Evolutionary conservation across 2,797 vertebrate species (phyloP).

Genomic region (Graptemys geographica): DNA sequence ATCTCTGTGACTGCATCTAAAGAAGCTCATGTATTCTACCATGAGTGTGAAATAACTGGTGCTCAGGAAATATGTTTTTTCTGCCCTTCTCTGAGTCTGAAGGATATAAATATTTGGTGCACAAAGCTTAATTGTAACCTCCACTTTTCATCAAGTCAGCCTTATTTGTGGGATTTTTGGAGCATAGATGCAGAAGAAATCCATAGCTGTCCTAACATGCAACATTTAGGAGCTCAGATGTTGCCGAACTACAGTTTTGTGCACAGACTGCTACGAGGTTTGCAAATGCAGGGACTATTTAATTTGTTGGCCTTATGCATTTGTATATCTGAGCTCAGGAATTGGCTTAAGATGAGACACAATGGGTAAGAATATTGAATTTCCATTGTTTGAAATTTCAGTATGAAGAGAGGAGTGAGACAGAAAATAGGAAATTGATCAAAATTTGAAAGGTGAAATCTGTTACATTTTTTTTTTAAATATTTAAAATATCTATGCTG

Average conservation of each 20-base stretch:
- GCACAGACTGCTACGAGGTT: background rate
- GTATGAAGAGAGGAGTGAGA: background rate
- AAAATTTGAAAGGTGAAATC: background rate
- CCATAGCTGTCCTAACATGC: background rate
- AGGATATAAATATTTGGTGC: background rate
- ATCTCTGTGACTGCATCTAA: background rate
- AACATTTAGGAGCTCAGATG: constrained; percentile 18
- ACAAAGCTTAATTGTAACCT: background rate
- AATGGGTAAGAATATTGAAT: background rate
- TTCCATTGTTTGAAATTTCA: background rate
- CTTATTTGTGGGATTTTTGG: background rate
- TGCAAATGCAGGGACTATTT: background rate
- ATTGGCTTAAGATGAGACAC: background rate
- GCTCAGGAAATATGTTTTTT: constrained; percentile 9
- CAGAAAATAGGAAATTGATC: background rate
- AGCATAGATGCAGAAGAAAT: background rate
- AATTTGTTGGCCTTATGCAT: background rate
- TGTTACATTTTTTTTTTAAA: background rate
- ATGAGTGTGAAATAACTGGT: background rate
- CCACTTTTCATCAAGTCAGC: constrained; percentile 2
- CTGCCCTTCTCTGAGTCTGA: constrained; percentile 1
- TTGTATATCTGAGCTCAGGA: background rate
- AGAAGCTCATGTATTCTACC: background rate
- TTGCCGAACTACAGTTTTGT: background rate
- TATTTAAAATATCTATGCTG: background rate